Conservation (phyloP, 2,888 invertebrate species). For the Blera fallax region DNA sequence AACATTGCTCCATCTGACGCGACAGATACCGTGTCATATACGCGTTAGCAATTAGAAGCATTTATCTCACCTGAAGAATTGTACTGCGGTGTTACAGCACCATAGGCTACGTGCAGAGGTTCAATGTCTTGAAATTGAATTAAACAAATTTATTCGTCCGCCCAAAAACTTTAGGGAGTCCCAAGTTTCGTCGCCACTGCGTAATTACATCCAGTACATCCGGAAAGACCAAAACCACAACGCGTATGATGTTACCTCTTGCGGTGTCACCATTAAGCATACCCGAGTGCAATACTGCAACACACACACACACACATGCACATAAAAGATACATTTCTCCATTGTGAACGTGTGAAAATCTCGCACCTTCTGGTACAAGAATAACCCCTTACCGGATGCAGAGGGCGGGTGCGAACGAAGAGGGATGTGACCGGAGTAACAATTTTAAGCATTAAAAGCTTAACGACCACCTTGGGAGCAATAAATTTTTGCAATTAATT, state of each 20-base stretch:
- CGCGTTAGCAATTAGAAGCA: too few species aligned
- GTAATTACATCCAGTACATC: not conserved
- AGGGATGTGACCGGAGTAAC: constrained; percentile 50
- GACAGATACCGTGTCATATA: too few species aligned
- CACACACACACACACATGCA: not conserved
- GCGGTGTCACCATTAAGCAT: constrained; percentile 37
- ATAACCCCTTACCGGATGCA: constrained; percentile 8
- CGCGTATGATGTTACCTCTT: not conserved
- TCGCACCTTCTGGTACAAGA: not conserved
- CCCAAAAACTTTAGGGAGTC: not conserved
- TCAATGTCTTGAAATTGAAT: not conserved
- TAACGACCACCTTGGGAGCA: constrained; percentile 73
- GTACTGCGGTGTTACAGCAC: too few species aligned
- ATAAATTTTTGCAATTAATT: constrained; percentile 74
- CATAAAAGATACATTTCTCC: not conserved
- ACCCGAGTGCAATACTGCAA: not conserved
- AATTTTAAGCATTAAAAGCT: constrained; percentile 74
- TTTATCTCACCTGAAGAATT: too few species aligned
- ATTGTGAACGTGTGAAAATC: constrained; percentile 42
- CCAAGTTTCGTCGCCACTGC: not conserved
- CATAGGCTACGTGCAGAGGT: not conserved
- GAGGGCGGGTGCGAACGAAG: not conserved
- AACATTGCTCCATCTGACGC: too few species aligned
- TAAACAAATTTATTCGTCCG: not conserved
- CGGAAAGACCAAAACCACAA: constrained; percentile 17